Evolutionary conservation across 2,113 vertebrate genomes (phyloP).

Genomic region (Thryonomys swinderianus): DNA sequence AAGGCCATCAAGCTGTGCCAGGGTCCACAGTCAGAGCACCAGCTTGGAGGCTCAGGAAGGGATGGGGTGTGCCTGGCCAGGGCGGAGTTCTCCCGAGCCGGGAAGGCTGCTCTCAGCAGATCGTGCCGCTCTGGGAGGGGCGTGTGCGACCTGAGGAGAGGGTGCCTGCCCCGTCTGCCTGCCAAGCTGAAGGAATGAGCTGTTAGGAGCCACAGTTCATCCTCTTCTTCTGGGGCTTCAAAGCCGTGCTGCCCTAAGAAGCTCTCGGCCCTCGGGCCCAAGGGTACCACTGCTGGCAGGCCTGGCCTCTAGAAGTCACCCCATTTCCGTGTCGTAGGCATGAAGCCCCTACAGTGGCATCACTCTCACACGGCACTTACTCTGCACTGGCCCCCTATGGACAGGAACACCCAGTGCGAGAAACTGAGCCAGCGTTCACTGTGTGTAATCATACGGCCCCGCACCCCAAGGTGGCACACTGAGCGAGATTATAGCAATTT

Average conservation of each 20-base stretch:
- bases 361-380: neutral
- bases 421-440: constrained; percentile 52
- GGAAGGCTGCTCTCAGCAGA: neutral
- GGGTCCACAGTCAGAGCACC: neutral
- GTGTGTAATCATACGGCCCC: constrained; percentile 77
- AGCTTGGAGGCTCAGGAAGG: neutral
- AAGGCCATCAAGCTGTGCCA: neutral
- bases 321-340: rapidly evolving
- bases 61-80: neutral
- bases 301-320: neutral
- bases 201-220: neutral
- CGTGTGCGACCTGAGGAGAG: neutral
- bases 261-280: neutral
- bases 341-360: neutral
- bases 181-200: neutral
- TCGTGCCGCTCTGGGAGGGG: neutral
- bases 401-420: constrained; percentile 49
- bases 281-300: neutral
- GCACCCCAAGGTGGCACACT: constrained; percentile 55
- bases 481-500: constrained; percentile 82
- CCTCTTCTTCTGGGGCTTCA: neutral
- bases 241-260: neutral
- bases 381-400: constrained; percentile 37
- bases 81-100: neutral
- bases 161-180: neutral